Conservation (phyloP, 2,797 vertebrate species). For the Chaunax sp. region DNA sequence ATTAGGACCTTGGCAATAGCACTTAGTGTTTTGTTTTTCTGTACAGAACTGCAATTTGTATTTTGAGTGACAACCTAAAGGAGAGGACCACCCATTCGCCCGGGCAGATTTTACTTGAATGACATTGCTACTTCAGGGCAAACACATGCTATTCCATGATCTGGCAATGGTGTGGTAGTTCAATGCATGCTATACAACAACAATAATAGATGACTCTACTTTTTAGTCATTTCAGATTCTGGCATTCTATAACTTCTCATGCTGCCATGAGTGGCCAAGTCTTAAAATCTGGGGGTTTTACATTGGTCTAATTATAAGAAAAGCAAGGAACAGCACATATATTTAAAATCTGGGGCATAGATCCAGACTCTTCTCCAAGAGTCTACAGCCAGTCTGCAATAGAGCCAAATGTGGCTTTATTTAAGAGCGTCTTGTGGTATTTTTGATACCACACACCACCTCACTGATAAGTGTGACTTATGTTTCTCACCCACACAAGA, state of each 20-base stretch:
- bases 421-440: conserved; percentile 43
- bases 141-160: conserved; percentile 28
- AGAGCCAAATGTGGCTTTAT: conserved; percentile 44
- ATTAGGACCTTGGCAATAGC: conserved; percentile 44
- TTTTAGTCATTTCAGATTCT: conserved; percentile 10
- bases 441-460: conserved; percentile 69
- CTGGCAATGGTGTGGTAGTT: conserved; percentile 18
- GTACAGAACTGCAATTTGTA: conserved; percentile 49
- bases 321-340: conserved; percentile 8
- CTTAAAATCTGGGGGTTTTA: conserved; percentile 6
- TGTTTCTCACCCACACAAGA: conserved; percentile 75
- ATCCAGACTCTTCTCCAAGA: conserved; percentile 20
- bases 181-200: conserved; percentile 27
- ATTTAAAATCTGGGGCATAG: neutral
- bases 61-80: conserved; percentile 36
- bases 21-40: conserved; percentile 49
- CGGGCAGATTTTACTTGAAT: conserved; percentile 31
- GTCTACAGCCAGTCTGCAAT: conserved; percentile 17
- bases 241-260: neutral
- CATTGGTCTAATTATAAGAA: conserved; percentile 1
- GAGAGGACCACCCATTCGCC: conserved; percentile 33
- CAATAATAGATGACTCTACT: conserved; percentile 2
- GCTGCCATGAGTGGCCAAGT: neutral
- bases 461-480: conserved; percentile 77
- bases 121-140: conserved; percentile 30